phyloP scores from a whole-genome alignment of 2,888 invertebrate species.

The Nomada hirtipes region DNA sequence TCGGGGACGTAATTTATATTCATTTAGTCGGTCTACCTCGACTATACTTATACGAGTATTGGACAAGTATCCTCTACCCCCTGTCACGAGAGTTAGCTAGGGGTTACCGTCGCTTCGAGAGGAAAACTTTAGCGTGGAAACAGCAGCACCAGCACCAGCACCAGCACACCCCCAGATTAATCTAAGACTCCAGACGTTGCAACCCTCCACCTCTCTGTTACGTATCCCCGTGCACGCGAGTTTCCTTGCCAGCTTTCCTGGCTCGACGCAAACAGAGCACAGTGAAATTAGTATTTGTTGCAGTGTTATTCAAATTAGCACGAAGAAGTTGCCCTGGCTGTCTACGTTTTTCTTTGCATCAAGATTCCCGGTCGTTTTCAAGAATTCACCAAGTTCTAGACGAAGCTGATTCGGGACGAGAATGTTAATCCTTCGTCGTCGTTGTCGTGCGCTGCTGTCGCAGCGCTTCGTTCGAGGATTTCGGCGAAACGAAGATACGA shows the following conservation, averaged over 20 bases:
- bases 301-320: slow-evolving; percentile 77
- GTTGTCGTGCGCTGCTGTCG: not conserved
- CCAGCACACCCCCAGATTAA: slow-evolving; percentile 66
- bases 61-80: slow-evolving; percentile 53
- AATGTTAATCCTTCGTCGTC: slow-evolving; percentile 29
- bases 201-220: slow-evolving; percentile 20
- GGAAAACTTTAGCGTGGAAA: slow-evolving; percentile 70
- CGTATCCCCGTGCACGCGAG: slow-evolving; percentile 46
- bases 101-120: slow-evolving; percentile 50
- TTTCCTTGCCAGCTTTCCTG: slow-evolving; percentile 27
- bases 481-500: not conserved
- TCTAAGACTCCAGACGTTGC: slow-evolving; percentile 67
- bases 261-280: slow-evolving; percentile 24
- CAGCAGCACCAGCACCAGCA: slow-evolving; percentile 48
- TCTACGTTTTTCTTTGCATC: slow-evolving; percentile 13
- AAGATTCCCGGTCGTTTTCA: not conserved
- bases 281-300: slow-evolving; percentile 76
- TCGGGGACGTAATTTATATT: slow-evolving; percentile 77
- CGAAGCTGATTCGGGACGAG: slow-evolving; percentile 2
- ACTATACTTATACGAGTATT: slow-evolving; percentile 62
- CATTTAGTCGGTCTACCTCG: slow-evolving; percentile 73
- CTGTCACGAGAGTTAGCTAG: slow-evolving; percentile 42
- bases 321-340: not conserved
- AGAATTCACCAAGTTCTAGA: slow-evolving; percentile 8
- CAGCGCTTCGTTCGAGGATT: slow-evolving; percentile 24